Evolutionary conservation across 2,113 vertebrate species (phyloP).

Genomic region (Puffinus mauretanicus): DNA sequence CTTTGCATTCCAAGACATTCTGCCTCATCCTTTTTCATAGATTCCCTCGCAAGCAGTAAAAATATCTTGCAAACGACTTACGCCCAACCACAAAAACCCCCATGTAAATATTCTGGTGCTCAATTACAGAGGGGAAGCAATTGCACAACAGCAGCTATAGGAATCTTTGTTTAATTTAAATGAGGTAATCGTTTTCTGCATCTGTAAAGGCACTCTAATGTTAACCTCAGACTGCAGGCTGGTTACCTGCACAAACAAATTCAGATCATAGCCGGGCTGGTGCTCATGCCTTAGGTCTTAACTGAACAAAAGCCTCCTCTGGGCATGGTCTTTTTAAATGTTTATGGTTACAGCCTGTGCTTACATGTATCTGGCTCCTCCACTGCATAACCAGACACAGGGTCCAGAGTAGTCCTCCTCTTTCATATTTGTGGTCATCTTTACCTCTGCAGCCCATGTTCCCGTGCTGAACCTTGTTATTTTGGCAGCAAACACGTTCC

Average conservation of each 20-base stretch:
- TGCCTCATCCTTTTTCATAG: slow-evolving; percentile 42
- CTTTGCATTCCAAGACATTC: slow-evolving; percentile 34
- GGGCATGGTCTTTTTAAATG: neutral
- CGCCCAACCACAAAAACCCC: slow-evolving; percentile 35
- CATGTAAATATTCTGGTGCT: slow-evolving; percentile 34
- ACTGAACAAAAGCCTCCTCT: neutral
- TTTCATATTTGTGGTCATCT: neutral
- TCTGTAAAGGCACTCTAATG: neutral
- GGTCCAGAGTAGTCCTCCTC: neutral
- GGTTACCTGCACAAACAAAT: slow-evolving; percentile 9
- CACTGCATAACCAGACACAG: neutral
- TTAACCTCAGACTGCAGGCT: neutral
- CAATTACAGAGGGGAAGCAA: slow-evolving; percentile 39
- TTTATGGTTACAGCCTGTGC: neutral
- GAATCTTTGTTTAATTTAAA: slow-evolving; percentile 26
- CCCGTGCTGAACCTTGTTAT: neutral
- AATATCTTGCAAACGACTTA: slow-evolving; percentile 42
- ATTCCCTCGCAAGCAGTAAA: slow-evolving; percentile 50
- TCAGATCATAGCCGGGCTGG: neutral
- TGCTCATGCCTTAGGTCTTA: neutral
- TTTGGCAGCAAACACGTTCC: neutral
- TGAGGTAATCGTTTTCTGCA: neutral
- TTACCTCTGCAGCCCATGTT: neutral
- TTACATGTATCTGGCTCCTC: neutral
- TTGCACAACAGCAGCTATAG: neutral